Evolutionary conservation across 2,888 invertebrate genomes (phyloP), one percentile per base, ranked within the genome.

Genomic region (Phorcus lineatus): DNA sequence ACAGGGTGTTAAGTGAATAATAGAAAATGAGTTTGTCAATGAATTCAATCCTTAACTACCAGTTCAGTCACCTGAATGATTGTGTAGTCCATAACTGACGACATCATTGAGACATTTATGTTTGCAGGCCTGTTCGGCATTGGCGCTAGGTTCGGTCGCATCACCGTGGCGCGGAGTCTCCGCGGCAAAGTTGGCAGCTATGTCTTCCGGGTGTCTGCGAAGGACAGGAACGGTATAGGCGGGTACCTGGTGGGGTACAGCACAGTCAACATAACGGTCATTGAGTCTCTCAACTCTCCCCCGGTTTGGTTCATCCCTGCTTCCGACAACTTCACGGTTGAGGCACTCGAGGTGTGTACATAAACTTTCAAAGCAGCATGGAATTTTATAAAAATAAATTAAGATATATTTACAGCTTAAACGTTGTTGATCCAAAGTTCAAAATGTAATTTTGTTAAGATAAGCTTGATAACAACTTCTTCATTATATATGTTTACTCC

Each of bases 261-360:
- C 0, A 94, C 94, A n/a, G 96, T 97, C 2, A 95, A 96, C 86
- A 95, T 98, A 4, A 85, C 82, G 22, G 89, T 93, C 0, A 79
- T 86, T 13, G 88, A 88, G n/a, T 87, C 91, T 16, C 89, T 89
- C 74, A 91, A 96, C 86, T 95, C 97, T 91, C 95, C 96, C 74
- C 98, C 98, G 0, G 95, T 95, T 80, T 97, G 97, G 92, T 94
- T 96, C 9, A 95, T 96, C 90, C 98, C 98, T 0, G 95, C 96
- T 1, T 92, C 95, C 0, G 95, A 95, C 0, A 96, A 96, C 92
- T 95, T 96, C 3, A 96, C 96, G 31, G 95, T 97, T 19, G 96
- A 96, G 92, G 95, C 98, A 86, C 96, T 97, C 0, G 97, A 97
- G 94, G 97, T 97, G 93, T 91, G 91, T 89, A 53, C 16, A 16